A percentile compares a stretch with the other conserved stretches of the same genome.
Evolutionary conservation across 2,797 vertebrate species (phyloP).

Genomic region (Hirundo rustica): DNA sequence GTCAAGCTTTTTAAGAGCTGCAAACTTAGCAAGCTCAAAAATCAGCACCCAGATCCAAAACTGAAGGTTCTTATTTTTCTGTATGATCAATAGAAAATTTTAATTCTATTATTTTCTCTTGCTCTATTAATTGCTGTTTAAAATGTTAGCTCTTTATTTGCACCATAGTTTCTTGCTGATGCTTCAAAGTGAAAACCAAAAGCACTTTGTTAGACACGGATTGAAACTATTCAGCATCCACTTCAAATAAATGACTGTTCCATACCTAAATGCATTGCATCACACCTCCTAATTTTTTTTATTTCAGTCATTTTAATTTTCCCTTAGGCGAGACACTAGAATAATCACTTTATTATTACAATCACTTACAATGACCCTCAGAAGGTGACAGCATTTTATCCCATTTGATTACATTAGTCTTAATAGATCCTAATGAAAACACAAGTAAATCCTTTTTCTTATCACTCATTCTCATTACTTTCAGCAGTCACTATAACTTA

Average conservation of each 20-base stretch:
- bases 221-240: not conserved
- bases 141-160: not conserved
- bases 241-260: not conserved
- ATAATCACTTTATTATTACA: slow-evolving; percentile 22
- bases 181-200: not conserved
- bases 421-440: slow-evolving; percentile 37
- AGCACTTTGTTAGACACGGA: not conserved
- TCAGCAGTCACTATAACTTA: not conserved
- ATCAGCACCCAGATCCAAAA: not conserved
- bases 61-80: not conserved
- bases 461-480: not conserved
- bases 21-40: not conserved
- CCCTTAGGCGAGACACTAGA: not conserved
- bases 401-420: slow-evolving; percentile 24
- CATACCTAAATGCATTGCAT: not conserved
- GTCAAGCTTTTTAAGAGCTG: not conserved
- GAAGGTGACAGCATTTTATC: slow-evolving; percentile 40
- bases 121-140: not conserved
- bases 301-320: not conserved
- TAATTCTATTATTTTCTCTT: not conserved
- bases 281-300: not conserved
- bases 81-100: not conserved
- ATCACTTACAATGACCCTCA: not conserved
- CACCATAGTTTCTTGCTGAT: not conserved
- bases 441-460: slow-evolving; percentile 9